Base-by-base conservation (phyloP, 2,888 invertebrate species). In the Sphinx pinastri region DNA sequence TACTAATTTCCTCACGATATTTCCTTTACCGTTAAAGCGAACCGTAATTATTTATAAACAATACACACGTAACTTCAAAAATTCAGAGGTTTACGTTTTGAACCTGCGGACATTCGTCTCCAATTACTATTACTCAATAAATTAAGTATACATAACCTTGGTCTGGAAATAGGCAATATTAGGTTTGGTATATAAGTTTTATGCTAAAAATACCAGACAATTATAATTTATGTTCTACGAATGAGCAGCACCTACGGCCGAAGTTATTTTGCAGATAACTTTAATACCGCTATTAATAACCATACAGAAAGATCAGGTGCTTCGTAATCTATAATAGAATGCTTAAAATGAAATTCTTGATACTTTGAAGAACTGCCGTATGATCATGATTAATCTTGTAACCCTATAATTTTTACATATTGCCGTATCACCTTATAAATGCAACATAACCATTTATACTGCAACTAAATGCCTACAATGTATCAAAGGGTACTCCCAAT, bases 401-500 rank as follows among this genome's bases (percentile, higher is more conserved):
- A 19, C 14, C 12, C 63, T 19, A 16, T 63, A 47, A 63, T 63
- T 55, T 49, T 16, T 16, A 63, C 19, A 47, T 19, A 63, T 49
- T 47, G 6, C 11, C 63, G 13, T 47, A 63, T 49, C 63, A 19
- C 45, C n/a, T 7, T 7, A 11, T 63, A 11, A 2, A 63, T 25
- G 10, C 2, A 55, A 47, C 47, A 63, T 63, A 49, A 6, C 55
- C 16, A 19, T 55, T 11, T 4, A 11, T 55, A 19, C 19, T 25
- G 11, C 47, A 19, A 25, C 63, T 13, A 45, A 47, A 63, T 63
- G 19, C 16, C 12, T 38, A 47, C 59, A 51, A 16, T 68, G 51
- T 68, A 70, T 67, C 12, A 14, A 14, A 52, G 49, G 16, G 1
- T 54, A n/a, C 16, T 55, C 5, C 3, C 47, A 66, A 63, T 63